A percentile compares a stretch with the other conserved stretches of the same genome.
Conservation (phyloP, 2,113 vertebrate species). For the Serilophus lunatus region DNA sequence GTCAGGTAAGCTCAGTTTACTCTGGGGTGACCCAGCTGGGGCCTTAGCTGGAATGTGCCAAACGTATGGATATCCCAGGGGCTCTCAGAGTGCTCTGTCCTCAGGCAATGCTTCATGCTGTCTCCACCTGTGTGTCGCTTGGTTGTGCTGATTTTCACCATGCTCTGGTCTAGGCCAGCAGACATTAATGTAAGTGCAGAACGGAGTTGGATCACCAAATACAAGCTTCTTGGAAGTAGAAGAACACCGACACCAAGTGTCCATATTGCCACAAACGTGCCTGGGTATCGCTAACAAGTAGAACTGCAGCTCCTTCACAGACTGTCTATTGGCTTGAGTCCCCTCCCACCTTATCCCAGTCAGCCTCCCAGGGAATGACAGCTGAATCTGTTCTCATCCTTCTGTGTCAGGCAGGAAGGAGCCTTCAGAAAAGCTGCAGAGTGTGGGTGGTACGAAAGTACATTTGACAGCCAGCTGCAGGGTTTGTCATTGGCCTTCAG, state of each 20-base stretch:
- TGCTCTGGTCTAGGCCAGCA: neutral
- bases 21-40: neutral
- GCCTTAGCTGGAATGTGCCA: neutral
- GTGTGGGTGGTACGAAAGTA: neutral
- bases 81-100: neutral
- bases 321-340: neutral
- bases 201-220: fast-evolving
- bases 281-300: fast-evolving
- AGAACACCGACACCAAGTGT: neutral
- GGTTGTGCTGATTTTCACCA: neutral
- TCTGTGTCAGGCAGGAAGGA: neutral
- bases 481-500: neutral
- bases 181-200: neutral
- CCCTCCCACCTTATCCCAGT: neutral
- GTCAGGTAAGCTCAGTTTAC: neutral
- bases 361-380: neutral
- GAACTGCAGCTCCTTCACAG: neutral
- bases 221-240: neutral
- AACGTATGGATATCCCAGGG: neutral
- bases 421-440: neutral
- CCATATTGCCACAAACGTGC: fast-evolving
- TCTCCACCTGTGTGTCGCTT: neutral
- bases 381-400: neutral
- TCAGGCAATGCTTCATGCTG: no score
- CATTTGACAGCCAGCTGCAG: neutral